Percentiles rank a stretch among this genome's conserved stretches.
Conservation (phyloP, 2,888 invertebrate genomes). For the Cordilura impudica region DNA sequence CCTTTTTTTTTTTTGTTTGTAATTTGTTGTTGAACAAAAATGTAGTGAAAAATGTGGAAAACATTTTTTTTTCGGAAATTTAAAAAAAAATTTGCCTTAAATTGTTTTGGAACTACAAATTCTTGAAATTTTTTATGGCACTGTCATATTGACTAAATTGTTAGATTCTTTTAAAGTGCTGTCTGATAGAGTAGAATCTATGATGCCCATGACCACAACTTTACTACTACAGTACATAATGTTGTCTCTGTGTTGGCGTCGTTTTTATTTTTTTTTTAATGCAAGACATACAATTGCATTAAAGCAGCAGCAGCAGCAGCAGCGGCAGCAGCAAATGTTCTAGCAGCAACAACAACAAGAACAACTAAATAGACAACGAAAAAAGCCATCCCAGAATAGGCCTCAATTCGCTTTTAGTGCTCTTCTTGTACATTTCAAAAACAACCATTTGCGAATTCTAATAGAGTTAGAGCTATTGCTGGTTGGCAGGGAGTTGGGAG, state of each 20-base stretch:
- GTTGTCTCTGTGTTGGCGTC: constrained; percentile 58
- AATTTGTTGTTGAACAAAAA: too few relatives aligned
- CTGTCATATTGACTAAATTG: too few relatives aligned
- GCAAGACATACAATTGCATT: constrained; percentile 54
- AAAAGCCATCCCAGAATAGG: constrained; percentile 63
- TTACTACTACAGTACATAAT: constrained; percentile 44
- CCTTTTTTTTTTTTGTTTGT: too few relatives aligned
- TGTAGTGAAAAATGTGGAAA: too few relatives aligned
- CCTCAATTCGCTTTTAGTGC: constrained; percentile 57
- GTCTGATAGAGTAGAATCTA: constrained; percentile 33
- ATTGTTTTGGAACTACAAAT: too few relatives aligned
- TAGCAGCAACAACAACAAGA: constrained; percentile 44
- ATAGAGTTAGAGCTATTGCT: constrained; percentile 55
- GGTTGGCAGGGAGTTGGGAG: constrained; percentile 60
- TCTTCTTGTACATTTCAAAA: constrained; percentile 56
- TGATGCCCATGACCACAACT: constrained; percentile 61
- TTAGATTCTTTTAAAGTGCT: background rate
- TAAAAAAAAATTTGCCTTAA: too few relatives aligned
- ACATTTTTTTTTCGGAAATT: too few relatives aligned
- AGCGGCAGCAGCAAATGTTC: constrained; percentile 44
- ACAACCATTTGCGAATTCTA: constrained; percentile 54
- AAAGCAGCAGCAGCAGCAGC: constrained; percentile 56
- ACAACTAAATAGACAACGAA: constrained; percentile 46
- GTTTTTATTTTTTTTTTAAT: constrained; percentile 31
- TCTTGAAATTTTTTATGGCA: too few relatives aligned